phyloP scores from a whole-genome alignment of 2,888 invertebrate species.

The Tetragonisca angustula region DNA sequence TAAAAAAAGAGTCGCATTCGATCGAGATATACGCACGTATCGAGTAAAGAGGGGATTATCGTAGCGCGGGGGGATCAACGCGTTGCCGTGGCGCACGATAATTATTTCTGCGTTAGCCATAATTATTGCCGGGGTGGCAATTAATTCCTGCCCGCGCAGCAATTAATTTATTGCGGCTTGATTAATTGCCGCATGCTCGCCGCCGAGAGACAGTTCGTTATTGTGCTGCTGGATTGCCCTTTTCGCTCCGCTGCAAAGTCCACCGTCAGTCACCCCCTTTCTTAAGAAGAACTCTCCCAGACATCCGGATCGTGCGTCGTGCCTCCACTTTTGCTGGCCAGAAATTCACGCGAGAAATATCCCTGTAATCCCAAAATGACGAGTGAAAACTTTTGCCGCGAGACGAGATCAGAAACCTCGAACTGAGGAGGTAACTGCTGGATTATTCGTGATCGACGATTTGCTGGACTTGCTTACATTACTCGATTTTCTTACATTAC shows the following conservation, averaged over 20 bases:
- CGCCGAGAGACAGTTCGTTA: constrained; percentile 66
- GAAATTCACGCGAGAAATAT: not conserved
- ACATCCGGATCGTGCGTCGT: not conserved
- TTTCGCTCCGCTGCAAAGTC: constrained; percentile 46
- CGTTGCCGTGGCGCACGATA: constrained; percentile 63
- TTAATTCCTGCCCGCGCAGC: constrained; percentile 69
- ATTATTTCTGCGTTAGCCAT: constrained; percentile 72
- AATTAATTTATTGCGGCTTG: constrained; percentile 73
- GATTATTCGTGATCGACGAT: no score
- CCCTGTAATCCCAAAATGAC: not conserved
- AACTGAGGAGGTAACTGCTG: not conserved
- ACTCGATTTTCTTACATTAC: no score
- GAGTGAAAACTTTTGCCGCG: not conserved
- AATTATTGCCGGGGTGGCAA: constrained; percentile 71
- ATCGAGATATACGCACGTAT: constrained; percentile 61
- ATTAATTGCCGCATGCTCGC: constrained; percentile 69
- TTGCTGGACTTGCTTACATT: no score
- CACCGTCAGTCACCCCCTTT: constrained; percentile 20
- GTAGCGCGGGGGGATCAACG: constrained; percentile 59
- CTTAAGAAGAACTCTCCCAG: constrained; percentile 18
- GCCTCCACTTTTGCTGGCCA: not conserved
- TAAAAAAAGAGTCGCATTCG: constrained; percentile 32
- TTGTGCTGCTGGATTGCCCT: constrained; percentile 49
- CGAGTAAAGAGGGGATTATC: constrained; percentile 70
- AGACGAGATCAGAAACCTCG: not conserved